A percentile compares a stretch with the other conserved stretches of the same genome.
These are phyloP conservation scores for Hassar affinis DNA, from an alignment of 2,113 vertebrate genomes.

Conservation along the genomic window DNA sequence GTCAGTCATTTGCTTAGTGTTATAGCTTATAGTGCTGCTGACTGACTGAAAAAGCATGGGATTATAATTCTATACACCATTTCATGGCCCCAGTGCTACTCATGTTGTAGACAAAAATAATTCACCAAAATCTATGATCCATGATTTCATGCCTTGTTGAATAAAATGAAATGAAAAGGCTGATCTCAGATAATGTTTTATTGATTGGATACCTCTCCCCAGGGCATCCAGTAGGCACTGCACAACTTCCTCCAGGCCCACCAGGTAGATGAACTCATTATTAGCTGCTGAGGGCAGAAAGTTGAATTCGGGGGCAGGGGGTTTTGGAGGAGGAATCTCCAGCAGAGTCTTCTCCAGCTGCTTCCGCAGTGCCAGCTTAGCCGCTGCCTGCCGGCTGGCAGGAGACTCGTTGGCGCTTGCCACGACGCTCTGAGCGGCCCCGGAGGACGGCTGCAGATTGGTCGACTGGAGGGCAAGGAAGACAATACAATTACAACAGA, in stretches of 20 bases:
- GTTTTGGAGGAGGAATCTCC: constrained; percentile 93
- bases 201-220: constrained; percentile 70
- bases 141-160: background rate
- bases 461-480: constrained; percentile 69
- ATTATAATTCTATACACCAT: background rate
- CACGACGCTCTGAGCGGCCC: constrained; percentile 62
- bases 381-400: constrained; percentile 87
- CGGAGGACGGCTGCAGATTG: constrained; percentile 78
- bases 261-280: constrained; percentile 95
- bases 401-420: constrained; percentile 78
- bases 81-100: background rate
- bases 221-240: constrained; percentile 90
- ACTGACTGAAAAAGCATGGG: background rate
- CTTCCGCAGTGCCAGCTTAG: constrained; percentile 90
- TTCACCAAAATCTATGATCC: background rate
- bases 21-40: background rate
- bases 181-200: background rate
- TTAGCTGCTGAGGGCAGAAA: constrained; percentile 95
- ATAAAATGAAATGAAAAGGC: background rate
- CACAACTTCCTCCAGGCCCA: constrained; percentile 94
- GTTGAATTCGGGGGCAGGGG: constrained; percentile 85
- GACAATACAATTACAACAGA: background rate
- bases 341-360: constrained; percentile 95
- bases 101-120: background rate
- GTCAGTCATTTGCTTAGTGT: background rate